A percentile compares a stretch with the other conserved stretches of the same genome.
Evolutionary conservation across 92 coral and sea anemone species (phyloP).

Genomic region (Epizoanthus fatuus): DNA sequence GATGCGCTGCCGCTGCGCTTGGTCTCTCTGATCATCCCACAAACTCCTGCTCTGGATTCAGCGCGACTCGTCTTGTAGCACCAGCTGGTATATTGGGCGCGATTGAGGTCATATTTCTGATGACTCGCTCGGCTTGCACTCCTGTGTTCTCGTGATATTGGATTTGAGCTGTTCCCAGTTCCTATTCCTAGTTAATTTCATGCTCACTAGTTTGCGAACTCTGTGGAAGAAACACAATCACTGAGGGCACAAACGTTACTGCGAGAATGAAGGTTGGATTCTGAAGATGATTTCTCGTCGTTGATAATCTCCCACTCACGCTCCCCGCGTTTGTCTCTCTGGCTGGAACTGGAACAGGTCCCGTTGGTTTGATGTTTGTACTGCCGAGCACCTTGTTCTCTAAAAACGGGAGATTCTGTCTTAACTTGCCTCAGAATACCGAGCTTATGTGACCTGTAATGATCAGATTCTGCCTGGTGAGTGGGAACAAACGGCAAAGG

Average conservation of each 20-base stretch:
- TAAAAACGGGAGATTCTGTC: too few species aligned
- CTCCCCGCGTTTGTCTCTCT: not conserved
- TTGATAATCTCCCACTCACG: constrained; percentile 10
- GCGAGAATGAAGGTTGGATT: constrained; percentile 14
- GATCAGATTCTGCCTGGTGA: too few species aligned
- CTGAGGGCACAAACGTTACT: not conserved
- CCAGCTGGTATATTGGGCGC: not conserved
- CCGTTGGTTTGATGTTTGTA: too few species aligned
- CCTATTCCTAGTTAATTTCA: constrained; percentile 6
- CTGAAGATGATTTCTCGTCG: constrained; percentile 9
- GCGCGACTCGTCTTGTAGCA: not conserved
- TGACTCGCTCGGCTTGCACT: not conserved
- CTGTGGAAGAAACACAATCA: not conserved
- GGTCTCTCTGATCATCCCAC: too few species aligned
- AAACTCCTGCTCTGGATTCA: constrained; percentile 8
- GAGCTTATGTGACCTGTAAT: too few species aligned
- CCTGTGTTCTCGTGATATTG: not conserved
- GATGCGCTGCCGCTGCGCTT: too few species aligned
- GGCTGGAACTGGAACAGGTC: too few species aligned
- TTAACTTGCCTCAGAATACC: too few species aligned
- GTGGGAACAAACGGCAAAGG: too few species aligned
- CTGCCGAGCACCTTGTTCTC: too few species aligned
- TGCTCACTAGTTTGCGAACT: constrained; percentile 1
- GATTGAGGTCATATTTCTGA: constrained; percentile 6
- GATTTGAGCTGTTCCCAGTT: not conserved